Base-by-base conservation (phyloP, 2,797 vertebrate genomes). In the Amblyraja radiata region DNA sequence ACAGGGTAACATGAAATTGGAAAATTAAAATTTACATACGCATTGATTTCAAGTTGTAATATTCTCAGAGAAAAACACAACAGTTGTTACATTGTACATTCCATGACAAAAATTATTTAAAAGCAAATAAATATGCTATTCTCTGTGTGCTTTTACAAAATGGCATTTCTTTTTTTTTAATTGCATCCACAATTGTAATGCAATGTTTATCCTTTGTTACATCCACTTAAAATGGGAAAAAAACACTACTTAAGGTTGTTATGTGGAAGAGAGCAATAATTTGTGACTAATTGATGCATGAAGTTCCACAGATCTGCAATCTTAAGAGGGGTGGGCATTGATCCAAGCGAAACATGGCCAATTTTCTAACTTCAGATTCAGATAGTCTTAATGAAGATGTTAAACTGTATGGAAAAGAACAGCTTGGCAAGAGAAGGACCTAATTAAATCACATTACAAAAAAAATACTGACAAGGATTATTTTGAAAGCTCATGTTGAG, bases 381-480 rank as follows among this genome's bases (percentile, higher is more conserved):
- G 84, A 88, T 88, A 88, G 2, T 18, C 84, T 88, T 32, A 88
- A 88, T 88, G 16, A 36, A 88, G 84, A 88, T 68, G 65, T 68
- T 88, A 88, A 88, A 68, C 63, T 68, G 84, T 36, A 10, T 68
- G 84, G 63, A 88, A 88, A 88, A 88, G 84, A 88, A 88, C 84
- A 88, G 61, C 84, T 88, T 88, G 84, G 63, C 84, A 88, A 68
- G 61, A 68, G 63, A 8, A 88, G 68, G 65, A 18, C 63, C n/a
- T 36, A 88, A 88, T 88, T 88, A 88, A 88, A 88, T 36, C 84
- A 88, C 71, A 74, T 23, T 32, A 68, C 0, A 16, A 63, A n/a
- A 88, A 65, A 68, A 9, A 25, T 25, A 21, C 7, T 6, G 16
- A 88, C 84, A 86, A 63, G 58, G 28, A 86, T 86, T 86, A 32